Base-by-base conservation (phyloP, 1,140 invertebrate genomes). In the Conus ventricosus region DNA sequence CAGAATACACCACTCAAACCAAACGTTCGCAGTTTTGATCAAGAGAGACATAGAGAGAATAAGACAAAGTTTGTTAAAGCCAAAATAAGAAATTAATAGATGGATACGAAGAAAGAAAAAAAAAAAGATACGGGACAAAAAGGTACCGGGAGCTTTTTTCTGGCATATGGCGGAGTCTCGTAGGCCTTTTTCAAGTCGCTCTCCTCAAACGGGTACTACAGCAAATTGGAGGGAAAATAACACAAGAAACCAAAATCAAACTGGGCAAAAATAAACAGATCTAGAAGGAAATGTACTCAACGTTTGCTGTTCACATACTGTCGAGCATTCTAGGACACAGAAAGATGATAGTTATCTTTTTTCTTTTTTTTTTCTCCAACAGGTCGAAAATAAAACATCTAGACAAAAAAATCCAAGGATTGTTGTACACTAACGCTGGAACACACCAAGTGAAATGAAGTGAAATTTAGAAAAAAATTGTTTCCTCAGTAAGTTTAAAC, bases 101-200 rank as follows among this genome's bases (percentile, higher is more conserved):
- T 39, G 39, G 39, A 39, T 39, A 39, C 39, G 39, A 39, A 39
- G 39, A 39, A 60, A 60, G 8, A 60, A 11, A 60, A 60, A 60
- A 71, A 71, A 6, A 71, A 71, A 71, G 4, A 13, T 71, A 20
- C 10, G 17, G 7, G 51, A 10, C 53, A 84, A 88, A 88, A 80
- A 15, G 84, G 86, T 76, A 78, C 86, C 71, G 25, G 39, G 75
- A 83, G 39, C 23, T 87, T 87, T 90, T 94, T 95, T 90, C 92
- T 92, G 85, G 92, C 92, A 83, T 95, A 93, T 6, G 96, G 96
- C 20, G 96, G 93, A 7, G 95, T 94, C 54, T 95, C 94, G 82
- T 96, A 92, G 10, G 96, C 94, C 67, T 91, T 92, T 57, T 91
- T 91, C 53, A 95, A 92, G 63, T 95, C 95, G 10, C 88, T 90